Conservation (phyloP, 2,113 vertebrate genomes). For the Limanda limanda region DNA sequence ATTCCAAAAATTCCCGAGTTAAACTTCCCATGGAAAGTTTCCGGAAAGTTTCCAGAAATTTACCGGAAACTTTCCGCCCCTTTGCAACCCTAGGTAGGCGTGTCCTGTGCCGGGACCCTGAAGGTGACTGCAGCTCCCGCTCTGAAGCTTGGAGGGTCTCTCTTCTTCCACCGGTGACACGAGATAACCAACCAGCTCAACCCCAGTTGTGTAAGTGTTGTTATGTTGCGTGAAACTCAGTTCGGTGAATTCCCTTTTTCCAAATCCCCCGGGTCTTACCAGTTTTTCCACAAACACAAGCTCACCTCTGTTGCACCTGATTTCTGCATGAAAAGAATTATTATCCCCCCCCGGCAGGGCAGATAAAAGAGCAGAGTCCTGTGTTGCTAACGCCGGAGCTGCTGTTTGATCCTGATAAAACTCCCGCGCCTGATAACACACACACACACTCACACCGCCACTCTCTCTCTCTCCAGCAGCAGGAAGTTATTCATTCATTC, state of each 20-base stretch:
- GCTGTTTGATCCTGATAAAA: slow-evolving; percentile 79
- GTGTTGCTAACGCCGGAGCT: slow-evolving; percentile 56
- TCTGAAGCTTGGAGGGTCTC: neutral
- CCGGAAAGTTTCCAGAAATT: too few species aligned
- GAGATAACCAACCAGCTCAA: neutral
- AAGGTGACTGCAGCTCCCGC: neutral
- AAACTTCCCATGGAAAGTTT: too few species aligned
- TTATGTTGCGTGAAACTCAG: slow-evolving; percentile 41
- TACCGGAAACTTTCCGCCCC: too few species aligned
- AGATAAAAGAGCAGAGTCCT: slow-evolving; percentile 75
- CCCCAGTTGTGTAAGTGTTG: slow-evolving; percentile 15
- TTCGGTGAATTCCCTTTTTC: slow-evolving; percentile 51
- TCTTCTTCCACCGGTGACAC: neutral
- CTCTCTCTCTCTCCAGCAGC: slow-evolving; percentile 24
- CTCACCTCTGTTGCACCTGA: slow-evolving; percentile 29
- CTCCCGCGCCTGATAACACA: slow-evolving; percentile 62
- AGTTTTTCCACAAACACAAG: slow-evolving; percentile 53
- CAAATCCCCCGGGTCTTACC: slow-evolving; percentile 59
- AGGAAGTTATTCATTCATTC: slow-evolving; percentile 79
- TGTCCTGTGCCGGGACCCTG: neutral
- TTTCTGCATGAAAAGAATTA: slow-evolving; percentile 63
- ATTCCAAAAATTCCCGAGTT: too few species aligned
- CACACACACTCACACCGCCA: slow-evolving; percentile 48
- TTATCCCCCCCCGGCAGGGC: slow-evolving; percentile 51
- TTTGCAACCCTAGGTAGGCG: too few species aligned